Evolutionary conservation across 30 jellyfish, hydroid and myxozoan genomes (phyloP).

Genomic region (Turritopsis rubra): DNA sequence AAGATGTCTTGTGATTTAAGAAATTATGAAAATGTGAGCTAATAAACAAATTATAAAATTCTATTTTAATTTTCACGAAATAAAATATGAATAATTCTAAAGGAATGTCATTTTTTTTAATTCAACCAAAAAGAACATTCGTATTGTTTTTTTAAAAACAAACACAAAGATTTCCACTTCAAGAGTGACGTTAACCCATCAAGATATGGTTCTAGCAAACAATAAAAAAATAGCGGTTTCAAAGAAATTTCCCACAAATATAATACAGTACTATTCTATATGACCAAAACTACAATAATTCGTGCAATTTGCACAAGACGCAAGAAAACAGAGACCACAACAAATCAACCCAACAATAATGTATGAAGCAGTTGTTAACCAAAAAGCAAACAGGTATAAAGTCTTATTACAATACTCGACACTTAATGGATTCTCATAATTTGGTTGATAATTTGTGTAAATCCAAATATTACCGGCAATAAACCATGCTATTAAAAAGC

Average conservation of each 20-base stretch:
- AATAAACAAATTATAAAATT: neutral
- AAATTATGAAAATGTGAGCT: no score
- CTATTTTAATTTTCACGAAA: no score
- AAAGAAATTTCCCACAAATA: no score
- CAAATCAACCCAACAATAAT: slow-evolving; percentile 57
- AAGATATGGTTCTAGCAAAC: no score
- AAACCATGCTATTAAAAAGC: slow-evolving; percentile 89
- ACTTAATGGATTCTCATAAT: slow-evolving; percentile 17
- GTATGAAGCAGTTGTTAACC: slow-evolving; percentile 85
- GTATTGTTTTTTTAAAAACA: no score
- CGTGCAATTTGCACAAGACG: slow-evolving; percentile 24
- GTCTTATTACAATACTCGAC: slow-evolving; percentile 60
- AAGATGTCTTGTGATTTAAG: neutral
- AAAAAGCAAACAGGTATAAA: slow-evolving; percentile 72
- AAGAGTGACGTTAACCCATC: no score
- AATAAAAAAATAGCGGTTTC: no score
- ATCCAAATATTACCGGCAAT: slow-evolving; percentile 96
- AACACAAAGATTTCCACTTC: no score
- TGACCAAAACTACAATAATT: neutral
- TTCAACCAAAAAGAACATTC: no score
- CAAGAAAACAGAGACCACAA: slow-evolving; percentile 70
- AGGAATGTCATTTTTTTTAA: no score
- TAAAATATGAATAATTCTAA: no score
- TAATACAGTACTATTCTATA: no score
- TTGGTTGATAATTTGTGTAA: slow-evolving; percentile 68